Evolutionary conservation across 2,797 vertebrate species (phyloP).

Genomic region (Todus mexicanus): DNA sequence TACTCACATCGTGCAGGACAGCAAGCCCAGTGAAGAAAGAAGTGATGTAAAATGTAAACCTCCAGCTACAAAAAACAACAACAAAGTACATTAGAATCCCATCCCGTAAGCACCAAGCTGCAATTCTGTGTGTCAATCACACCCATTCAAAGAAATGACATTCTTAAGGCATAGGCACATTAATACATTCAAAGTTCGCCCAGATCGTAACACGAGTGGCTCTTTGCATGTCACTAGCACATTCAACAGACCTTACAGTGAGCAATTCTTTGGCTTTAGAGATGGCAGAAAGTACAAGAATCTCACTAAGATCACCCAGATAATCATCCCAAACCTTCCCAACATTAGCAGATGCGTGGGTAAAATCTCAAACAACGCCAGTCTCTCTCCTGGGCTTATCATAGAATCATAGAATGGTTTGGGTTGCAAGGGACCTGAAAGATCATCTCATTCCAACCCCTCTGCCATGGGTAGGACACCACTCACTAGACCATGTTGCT

Average conservation of each 20-base stretch:
- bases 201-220: not conserved
- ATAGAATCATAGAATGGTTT: too few species aligned
- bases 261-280: not conserved
- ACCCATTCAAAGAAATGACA: not conserved
- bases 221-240: not conserved
- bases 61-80: constrained; percentile 82
- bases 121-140: not conserved
- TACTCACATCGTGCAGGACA: constrained; percentile 87
- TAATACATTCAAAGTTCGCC: not conserved
- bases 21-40: constrained; percentile 80
- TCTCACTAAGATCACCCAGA: not conserved
- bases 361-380: not conserved
- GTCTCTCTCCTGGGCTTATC: not conserved
- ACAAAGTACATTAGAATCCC: not conserved
- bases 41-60: constrained; percentile 84
- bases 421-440: too few species aligned
- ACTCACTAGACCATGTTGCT: too few species aligned
- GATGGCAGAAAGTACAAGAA: not conserved
- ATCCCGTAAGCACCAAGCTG: not conserved
- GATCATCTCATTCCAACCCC: too few species aligned
- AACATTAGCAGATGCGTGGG: not conserved
- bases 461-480: too few species aligned
- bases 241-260: not conserved
- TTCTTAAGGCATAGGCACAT: not conserved
- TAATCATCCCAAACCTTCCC: not conserved